Evolutionary conservation across 2,888 invertebrate species (phyloP).

Genomic region (Conistra vaccinii): DNA sequence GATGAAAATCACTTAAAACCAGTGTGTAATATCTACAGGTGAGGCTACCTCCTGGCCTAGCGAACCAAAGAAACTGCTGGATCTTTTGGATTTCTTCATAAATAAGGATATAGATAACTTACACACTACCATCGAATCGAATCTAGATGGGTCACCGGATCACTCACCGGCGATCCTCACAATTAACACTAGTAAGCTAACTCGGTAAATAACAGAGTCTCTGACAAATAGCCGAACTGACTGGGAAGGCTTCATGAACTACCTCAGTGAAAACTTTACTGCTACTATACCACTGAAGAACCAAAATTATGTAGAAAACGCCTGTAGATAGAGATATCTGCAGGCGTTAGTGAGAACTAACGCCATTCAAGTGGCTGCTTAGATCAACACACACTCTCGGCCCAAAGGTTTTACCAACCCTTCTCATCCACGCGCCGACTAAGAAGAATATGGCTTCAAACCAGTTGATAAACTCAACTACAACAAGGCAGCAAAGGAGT

Average conservation of each 20-base stretch:
- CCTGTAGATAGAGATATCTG: too few species aligned
- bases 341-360: too few species aligned
- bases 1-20: background rate
- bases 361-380: background rate
- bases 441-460: background rate
- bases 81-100: background rate
- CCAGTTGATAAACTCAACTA: background rate
- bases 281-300: background rate
- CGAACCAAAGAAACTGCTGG: background rate
- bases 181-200: background rate
- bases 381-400: background rate
- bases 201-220: background rate
- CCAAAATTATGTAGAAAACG: background rate
- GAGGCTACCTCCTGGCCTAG: background rate
- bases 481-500: background rate
- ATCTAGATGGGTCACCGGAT: background rate
- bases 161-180: background rate
- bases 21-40: background rate
- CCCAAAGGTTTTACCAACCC: background rate
- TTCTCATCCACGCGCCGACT: background rate
- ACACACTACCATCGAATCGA: background rate
- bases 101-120: background rate
- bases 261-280: background rate
- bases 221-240: conserved; percentile 5
- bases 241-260: background rate